Percentiles rank a stretch among this genome's conserved stretches.
Conservation (phyloP, 2,113 vertebrate genomes). For the Connochaetes taurinus region DNA sequence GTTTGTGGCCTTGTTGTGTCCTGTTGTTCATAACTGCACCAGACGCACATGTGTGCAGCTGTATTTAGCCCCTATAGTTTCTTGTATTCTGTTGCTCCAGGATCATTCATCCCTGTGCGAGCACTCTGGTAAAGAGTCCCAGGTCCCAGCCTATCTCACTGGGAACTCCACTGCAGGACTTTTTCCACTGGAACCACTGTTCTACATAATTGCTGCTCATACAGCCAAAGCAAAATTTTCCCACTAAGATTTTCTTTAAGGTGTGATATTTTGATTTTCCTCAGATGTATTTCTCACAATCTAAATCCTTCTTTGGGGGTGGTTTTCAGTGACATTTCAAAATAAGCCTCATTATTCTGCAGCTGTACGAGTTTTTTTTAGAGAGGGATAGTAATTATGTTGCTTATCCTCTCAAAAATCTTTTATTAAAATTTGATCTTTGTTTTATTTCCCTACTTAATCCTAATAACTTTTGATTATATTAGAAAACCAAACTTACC, state of each 20-base stretch:
- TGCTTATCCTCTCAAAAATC: neutral
- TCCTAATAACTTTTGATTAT: neutral
- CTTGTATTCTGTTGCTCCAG: neutral
- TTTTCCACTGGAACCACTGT: neutral
- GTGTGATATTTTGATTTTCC: neutral
- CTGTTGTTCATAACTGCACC: no score
- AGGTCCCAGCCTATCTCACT: neutral
- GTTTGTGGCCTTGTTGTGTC: neutral
- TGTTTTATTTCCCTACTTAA: neutral
- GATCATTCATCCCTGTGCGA: neutral
- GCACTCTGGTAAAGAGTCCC: neutral
- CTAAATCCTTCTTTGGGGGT: neutral
- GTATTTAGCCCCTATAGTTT: neutral
- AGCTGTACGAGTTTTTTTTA: neutral
- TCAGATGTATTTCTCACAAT: neutral
- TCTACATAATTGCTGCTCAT: neutral
- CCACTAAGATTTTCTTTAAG: neutral
- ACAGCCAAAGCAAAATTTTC: neutral
- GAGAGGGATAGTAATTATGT: neutral
- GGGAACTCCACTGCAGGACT: neutral
- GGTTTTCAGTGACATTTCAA: neutral
- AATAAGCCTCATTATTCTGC: neutral
- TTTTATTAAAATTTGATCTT: neutral
- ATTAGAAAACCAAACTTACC: neutral
- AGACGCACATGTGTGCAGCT: neutral